Evolutionary conservation across 2,113 vertebrate genomes (phyloP).

Genomic region (Meles meles): DNA sequence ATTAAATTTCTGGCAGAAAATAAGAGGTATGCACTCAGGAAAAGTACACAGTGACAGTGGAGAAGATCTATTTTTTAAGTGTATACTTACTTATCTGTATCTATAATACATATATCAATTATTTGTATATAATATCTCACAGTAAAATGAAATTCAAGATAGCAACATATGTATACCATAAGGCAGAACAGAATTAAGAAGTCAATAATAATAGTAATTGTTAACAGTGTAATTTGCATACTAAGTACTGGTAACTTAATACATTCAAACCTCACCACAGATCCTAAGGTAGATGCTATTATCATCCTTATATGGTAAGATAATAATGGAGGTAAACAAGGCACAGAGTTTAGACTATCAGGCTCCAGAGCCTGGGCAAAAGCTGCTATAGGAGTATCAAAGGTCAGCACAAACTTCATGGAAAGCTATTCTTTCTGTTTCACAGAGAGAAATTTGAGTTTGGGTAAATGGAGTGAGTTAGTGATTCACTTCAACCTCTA

Average conservation of each 20-base stretch:
- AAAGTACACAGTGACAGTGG: background rate
- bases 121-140: background rate
- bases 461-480: background rate
- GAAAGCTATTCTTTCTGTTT: background rate
- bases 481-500: background rate
- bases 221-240: background rate
- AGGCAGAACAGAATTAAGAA: background rate
- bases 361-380: background rate
- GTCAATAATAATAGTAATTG: background rate
- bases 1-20: background rate
- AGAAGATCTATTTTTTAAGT: background rate
- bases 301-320: background rate
- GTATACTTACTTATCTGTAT: background rate
- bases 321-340: background rate
- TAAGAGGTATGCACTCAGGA: background rate
- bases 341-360: background rate
- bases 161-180: background rate
- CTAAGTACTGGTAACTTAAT: background rate
- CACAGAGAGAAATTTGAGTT: background rate
- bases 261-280: background rate
- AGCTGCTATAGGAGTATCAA: background rate
- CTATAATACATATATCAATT: background rate
- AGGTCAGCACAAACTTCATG: background rate
- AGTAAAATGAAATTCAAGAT: background rate
- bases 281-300: background rate